Conservation (phyloP, 2,113 vertebrate genomes). For the Carassius carassius region DNA sequence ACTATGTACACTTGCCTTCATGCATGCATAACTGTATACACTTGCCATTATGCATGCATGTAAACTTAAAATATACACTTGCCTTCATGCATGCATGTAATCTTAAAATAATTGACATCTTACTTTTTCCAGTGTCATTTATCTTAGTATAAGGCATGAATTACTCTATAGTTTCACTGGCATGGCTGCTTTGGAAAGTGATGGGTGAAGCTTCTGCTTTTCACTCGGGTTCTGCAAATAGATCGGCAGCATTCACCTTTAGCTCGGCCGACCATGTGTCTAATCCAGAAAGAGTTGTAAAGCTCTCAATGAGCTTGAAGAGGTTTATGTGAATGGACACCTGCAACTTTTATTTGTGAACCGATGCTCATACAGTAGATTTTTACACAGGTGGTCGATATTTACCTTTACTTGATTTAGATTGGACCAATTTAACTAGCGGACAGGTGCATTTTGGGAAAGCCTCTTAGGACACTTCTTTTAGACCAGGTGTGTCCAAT, state of each 20-base stretch:
- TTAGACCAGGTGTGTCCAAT: not conserved
- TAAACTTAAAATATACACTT: not conserved
- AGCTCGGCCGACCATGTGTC: conserved; percentile 47
- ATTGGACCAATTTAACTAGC: not conserved
- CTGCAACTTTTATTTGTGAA: conserved; percentile 61
- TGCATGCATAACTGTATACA: not conserved
- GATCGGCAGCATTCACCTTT: not conserved
- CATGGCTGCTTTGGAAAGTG: conserved; percentile 33
- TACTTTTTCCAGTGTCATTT: too few relatives aligned
- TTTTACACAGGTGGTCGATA: conserved; percentile 22
- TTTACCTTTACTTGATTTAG: conserved; percentile 33
- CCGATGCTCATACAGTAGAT: conserved; percentile 29
- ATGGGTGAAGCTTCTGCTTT: conserved; percentile 40
- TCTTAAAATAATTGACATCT: too few relatives aligned
- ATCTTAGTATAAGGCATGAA: too few relatives aligned
- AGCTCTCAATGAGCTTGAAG: conserved; percentile 57
- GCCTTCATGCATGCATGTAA: not conserved
- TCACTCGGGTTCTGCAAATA: conserved; percentile 35
- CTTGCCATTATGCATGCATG: not conserved
- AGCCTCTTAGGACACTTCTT: conserved; percentile 39
- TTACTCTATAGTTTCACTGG: not conserved
- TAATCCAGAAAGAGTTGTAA: conserved; percentile 64
- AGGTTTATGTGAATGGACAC: conserved; percentile 60
- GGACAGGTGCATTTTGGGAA: conserved; percentile 36
- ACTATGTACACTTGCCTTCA: not conserved